A percentile compares a stretch with the other conserved stretches of the same genome.
These are phyloP conservation scores for Gambelia wislizenii DNA, from an alignment of 2,797 vertebrate species.

Conservation along the genomic window DNA sequence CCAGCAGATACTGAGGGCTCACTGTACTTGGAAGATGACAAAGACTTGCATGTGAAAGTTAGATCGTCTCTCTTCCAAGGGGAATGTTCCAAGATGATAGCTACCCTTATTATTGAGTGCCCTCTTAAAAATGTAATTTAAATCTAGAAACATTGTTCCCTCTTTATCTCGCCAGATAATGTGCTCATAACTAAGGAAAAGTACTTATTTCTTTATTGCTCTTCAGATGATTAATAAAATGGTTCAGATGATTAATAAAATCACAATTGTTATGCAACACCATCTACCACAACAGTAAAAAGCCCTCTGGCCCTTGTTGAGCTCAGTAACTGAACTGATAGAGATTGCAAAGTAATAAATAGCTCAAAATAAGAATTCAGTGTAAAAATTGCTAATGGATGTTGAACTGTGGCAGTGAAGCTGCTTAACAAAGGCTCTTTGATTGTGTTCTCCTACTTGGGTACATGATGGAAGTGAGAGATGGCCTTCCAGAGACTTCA, in stretches of 20 bases:
- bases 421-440: neutral
- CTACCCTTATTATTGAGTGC: conserved; percentile 10
- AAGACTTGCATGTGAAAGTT: conserved; percentile 41
- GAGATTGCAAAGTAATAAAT: conserved; percentile 36
- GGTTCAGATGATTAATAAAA: conserved; percentile 44
- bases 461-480: neutral
- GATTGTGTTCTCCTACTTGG: conserved; percentile 12
- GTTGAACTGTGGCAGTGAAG: conserved; percentile 14
- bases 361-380: neutral
- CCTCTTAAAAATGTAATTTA: conserved; percentile 20
- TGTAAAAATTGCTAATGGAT: neutral
- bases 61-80: conserved; percentile 24
- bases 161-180: neutral
- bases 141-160: neutral
- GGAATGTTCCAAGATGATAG: conserved; percentile 38
- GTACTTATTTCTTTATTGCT: conserved; percentile 23
- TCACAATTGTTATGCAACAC: conserved; percentile 59
- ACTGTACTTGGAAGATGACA: neutral
- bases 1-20: too few species aligned
- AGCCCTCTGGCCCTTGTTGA: conserved; percentile 29
- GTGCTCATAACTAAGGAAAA: conserved; percentile 23
- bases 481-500: neutral
- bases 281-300: conserved; percentile 22
- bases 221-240: conserved; percentile 49
- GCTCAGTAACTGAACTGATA: neutral